phyloP scores from a whole-genome alignment of 1,140 invertebrate species.

The Nasonia longicornis region DNA sequence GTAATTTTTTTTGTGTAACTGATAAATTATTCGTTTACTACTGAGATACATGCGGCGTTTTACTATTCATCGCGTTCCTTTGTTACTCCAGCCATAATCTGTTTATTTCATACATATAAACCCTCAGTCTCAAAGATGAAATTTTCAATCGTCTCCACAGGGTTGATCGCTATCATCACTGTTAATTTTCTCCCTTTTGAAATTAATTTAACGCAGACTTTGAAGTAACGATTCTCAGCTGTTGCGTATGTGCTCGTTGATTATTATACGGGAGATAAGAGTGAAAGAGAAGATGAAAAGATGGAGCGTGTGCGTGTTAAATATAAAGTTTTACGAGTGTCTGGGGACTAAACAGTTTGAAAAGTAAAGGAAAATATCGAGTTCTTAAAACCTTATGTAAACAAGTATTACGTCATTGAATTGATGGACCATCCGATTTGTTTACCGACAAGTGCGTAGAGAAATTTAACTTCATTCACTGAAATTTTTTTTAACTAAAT shows the following conservation, averaged over 20 bases:
- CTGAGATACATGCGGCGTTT: slow-evolving; percentile 11
- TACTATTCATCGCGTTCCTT: slow-evolving; percentile 38
- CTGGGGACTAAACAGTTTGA: slow-evolving; percentile 31
- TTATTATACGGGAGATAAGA: slow-evolving; percentile 32
- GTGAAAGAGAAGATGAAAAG: slow-evolving; percentile 35
- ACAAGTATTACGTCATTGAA: slow-evolving; percentile 41
- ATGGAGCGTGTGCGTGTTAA: slow-evolving; percentile 37
- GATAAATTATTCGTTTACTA: slow-evolving; percentile 46
- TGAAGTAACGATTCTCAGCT: slow-evolving; percentile 30
- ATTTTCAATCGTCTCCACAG: slow-evolving; percentile 3
- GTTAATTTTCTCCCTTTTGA: neutral
- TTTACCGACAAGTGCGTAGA: slow-evolving; percentile 37
- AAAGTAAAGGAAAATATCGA: slow-evolving; percentile 30
- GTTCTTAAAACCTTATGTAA: slow-evolving; percentile 30
- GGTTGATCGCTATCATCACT: slow-evolving; percentile 18
- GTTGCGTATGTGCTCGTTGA: slow-evolving; percentile 29
- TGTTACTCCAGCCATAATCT: neutral
- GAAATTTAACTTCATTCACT: slow-evolving; percentile 33
- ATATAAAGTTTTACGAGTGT: slow-evolving; percentile 43
- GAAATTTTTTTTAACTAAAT: slow-evolving; percentile 34
- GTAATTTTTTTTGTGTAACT: slow-evolving; percentile 43
- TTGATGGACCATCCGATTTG: slow-evolving; percentile 43
- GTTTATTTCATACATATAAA: neutral
- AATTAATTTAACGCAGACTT: slow-evolving; percentile 19
- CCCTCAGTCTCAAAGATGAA: neutral